Percentiles rank a stretch among this genome's conserved stretches.
phyloP scores from a whole-genome alignment of 2,113 vertebrate genomes.

The Alligator sinensis region DNA sequence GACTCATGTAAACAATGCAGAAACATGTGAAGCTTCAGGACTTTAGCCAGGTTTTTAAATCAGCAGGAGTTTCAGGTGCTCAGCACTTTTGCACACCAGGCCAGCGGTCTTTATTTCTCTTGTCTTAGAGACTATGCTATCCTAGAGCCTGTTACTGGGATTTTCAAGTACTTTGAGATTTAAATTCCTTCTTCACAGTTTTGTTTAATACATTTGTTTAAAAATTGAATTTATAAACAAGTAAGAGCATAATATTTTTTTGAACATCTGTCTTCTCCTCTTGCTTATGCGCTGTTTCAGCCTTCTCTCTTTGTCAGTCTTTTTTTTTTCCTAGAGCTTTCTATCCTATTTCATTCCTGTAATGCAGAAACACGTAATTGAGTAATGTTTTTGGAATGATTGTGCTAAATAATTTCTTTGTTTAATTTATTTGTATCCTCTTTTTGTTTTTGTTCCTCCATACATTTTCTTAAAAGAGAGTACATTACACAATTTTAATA shows the following conservation, averaged over 20 bases:
- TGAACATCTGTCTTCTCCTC: not conserved
- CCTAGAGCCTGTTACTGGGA: not conserved
- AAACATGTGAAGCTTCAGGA: not conserved
- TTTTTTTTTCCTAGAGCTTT: constrained; percentile 23
- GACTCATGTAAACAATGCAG: not conserved
- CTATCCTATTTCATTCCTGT: not conserved
- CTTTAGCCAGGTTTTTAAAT: not conserved
- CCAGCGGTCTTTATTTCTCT: not conserved
- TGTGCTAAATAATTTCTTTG: not conserved
- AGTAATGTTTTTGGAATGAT: not conserved
- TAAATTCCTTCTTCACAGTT: not conserved
- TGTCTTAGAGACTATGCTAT: not conserved
- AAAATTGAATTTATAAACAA: not conserved
- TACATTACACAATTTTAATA: not conserved
- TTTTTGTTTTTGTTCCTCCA: not conserved
- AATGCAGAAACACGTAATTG: not conserved
- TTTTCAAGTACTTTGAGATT: not conserved
- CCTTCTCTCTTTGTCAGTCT: not conserved
- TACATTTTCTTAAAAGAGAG: not conserved
- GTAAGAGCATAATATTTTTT: not conserved
- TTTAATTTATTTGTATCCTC: not conserved
- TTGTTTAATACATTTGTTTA: not conserved
- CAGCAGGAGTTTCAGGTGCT: not conserved
- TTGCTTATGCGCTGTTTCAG: not conserved
- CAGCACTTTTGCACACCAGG: not conserved